phyloP scores from a whole-genome alignment of 1,140 invertebrate genomes.

The Eumaeus atala region DNA sequence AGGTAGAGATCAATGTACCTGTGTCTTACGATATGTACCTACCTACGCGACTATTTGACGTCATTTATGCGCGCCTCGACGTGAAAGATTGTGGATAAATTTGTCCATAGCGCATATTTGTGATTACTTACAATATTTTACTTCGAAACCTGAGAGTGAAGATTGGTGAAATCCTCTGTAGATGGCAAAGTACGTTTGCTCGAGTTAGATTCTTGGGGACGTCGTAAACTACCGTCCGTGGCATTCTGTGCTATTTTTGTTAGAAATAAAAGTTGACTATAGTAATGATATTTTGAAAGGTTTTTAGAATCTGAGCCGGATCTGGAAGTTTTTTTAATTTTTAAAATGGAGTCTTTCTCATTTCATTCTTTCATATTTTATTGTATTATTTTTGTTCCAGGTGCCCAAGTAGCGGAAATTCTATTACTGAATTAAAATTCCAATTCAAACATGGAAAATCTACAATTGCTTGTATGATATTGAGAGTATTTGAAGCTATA shows the following conservation, averaged over 20 bases:
- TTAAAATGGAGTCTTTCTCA: neutral
- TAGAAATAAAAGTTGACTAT: neutral
- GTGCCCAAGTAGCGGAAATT: constrained; percentile 20
- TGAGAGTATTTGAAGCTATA: constrained; percentile 19
- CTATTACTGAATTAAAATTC: constrained; percentile 16
- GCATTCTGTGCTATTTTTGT: neutral
- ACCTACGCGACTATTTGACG: no score
- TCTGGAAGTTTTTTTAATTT: neutral
- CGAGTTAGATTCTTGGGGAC: neutral
- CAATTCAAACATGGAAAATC: constrained; percentile 22
- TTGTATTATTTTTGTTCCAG: constrained; percentile 12
- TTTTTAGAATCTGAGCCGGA: neutral
- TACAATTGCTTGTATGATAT: constrained; percentile 20
- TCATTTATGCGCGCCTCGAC: no score
- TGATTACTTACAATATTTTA: constrained; percentile 10
- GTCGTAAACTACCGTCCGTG: constrained; percentile 2
- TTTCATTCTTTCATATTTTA: neutral
- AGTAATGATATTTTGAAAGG: neutral
- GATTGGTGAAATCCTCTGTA: constrained; percentile 6
- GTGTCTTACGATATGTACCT: no score
- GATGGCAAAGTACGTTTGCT: constrained; percentile 12
- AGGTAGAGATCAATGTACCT: no score
- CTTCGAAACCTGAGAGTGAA: constrained; percentile 12
- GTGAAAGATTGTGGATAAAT: no score
- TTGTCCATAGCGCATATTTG: no score